Evolutionary conservation across 2,113 vertebrate genomes (phyloP).

Genomic region (Nycticebus coucang): DNA sequence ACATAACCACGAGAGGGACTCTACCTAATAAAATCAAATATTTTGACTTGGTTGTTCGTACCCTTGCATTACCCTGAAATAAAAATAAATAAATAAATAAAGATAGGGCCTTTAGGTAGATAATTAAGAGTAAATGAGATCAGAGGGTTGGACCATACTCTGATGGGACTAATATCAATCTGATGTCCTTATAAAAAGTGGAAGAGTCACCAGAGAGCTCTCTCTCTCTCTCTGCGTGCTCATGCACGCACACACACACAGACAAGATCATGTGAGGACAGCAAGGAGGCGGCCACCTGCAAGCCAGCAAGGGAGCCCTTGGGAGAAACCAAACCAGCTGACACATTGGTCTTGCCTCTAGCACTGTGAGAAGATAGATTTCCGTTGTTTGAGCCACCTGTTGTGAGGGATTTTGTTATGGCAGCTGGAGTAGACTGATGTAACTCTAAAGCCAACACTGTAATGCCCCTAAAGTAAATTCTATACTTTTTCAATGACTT

Average conservation of each 20-base stretch:
- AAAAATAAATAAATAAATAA: not conserved
- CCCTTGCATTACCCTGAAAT: no score
- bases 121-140: not conserved
- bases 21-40: no score
- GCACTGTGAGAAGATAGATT: not conserved
- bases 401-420: not conserved
- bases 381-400: not conserved
- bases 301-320: not conserved
- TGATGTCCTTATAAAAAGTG: not conserved
- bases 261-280: not conserved
- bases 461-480: conserved; percentile 27
- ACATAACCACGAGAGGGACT: no score
- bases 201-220: not conserved
- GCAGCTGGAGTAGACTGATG: not conserved
- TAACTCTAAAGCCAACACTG: not conserved
- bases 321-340: not conserved
- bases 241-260: not conserved
- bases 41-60: no score
- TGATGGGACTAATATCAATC: not conserved
- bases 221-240: not conserved
- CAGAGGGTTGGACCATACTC: not conserved
- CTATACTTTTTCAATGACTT: conserved; percentile 17
- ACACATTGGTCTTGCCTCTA: not conserved
- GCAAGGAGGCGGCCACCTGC: not conserved
- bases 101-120: not conserved